phyloP scores from a whole-genome alignment of 2,797 vertebrate species.

The Arrhamphus sclerolepis region DNA sequence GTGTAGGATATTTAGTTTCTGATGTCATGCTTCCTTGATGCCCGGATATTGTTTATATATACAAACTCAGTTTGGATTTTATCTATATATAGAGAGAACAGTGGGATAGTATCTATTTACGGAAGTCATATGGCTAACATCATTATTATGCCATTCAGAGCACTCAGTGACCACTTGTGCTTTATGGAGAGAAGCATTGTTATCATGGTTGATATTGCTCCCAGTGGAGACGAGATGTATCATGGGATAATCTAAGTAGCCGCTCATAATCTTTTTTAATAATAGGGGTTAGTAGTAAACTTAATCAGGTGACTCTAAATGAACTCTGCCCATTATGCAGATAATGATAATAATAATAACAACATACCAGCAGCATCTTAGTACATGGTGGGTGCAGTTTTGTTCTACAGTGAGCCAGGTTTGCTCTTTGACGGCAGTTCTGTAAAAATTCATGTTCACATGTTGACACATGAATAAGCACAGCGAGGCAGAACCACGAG shows the following conservation, averaged over 20 bases:
- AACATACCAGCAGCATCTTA: slow-evolving; percentile 8
- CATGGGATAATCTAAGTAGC: slow-evolving; percentile 66
- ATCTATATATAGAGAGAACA: slow-evolving; percentile 71
- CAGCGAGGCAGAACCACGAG: slow-evolving; percentile 67
- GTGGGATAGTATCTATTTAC: slow-evolving; percentile 69
- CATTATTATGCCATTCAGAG: slow-evolving; percentile 74
- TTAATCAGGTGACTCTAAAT: slow-evolving; percentile 39
- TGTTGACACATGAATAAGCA: slow-evolving; percentile 64
- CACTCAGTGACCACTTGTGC: slow-evolving; percentile 76
- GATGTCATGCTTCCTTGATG: slow-evolving; percentile 21
- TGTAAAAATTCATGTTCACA: slow-evolving; percentile 68
- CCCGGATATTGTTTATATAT: slow-evolving; percentile 23
- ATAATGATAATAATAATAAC: slow-evolving; percentile 21
- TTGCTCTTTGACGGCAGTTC: slow-evolving; percentile 29
- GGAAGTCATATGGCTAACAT: slow-evolving; percentile 72
- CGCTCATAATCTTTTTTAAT: slow-evolving; percentile 58
- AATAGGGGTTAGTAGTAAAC: slow-evolving; percentile 27
- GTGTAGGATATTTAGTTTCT: slow-evolving; percentile 12
- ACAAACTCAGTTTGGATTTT: slow-evolving; percentile 40
- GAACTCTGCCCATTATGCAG: slow-evolving; percentile 24
- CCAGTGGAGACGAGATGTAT: slow-evolving; percentile 64
- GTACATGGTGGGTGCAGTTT: slow-evolving; percentile 7
- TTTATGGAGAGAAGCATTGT: slow-evolving; percentile 68
- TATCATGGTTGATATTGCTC: slow-evolving; percentile 70
- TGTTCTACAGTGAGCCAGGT: slow-evolving; percentile 30